Evolutionary conservation across 2,797 vertebrate species (phyloP), one percentile per base, ranked within the genome.

Genomic region (Urophycis tenuis): DNA sequence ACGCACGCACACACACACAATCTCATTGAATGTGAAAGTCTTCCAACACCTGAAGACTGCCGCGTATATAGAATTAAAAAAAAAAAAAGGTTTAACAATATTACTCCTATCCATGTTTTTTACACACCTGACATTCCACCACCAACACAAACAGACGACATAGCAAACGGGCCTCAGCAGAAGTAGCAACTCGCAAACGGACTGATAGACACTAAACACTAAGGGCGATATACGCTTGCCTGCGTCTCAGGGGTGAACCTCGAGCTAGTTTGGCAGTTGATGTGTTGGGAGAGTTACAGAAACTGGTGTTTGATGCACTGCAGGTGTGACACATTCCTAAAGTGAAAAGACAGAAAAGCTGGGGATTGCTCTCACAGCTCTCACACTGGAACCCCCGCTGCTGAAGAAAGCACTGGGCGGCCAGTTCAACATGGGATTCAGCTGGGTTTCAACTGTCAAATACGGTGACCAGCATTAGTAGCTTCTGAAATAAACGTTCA

Each of bases 1-100:
- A 64, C 60, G 12, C 60, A 64, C 60, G 29, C 60, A 64, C 60
- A 64, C 60, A 64, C 60, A 64, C 53, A 64, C 53, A 29, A 29
- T 7, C 19, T 53, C 49, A 22, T 53, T 8, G n/a, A 60, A n/a
- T n/a, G 53, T 25, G 19, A 22, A 60, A 60, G 53, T n/a, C 53
- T 60, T 53, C 53, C 53, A 64, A 64, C 53, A 60, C 53, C 53
- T 60, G 53, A 60, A 60, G 53, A 60, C n/a, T 17, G 45, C 45
- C 19, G n/a, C n/a, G n/a, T 22, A 60, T 60, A 17, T 8, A 60
- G 3, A 45, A 17, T 15, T 3, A 8, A 19, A 49, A 17, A 17
- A 22, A 60, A n/a, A n/a, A 60, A n/a, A 60, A 60, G 9, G 6
- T 25, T 6, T 60, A 8, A 8, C 22, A n/a, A 60, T n/a, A 60